Base-by-base conservation (phyloP, 2,888 invertebrate genomes). In the Polydrusus cervinus region DNA sequence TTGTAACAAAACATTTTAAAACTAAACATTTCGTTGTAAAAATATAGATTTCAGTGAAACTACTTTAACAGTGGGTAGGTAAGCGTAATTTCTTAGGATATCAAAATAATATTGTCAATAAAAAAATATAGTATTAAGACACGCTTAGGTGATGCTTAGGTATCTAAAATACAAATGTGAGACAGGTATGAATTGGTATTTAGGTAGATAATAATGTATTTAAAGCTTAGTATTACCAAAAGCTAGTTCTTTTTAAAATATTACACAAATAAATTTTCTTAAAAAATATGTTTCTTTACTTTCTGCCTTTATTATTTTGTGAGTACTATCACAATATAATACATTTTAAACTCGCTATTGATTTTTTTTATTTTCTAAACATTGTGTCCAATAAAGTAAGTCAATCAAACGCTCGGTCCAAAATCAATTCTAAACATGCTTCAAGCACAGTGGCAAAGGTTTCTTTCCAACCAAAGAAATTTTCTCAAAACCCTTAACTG, bases 141-240 rank as follows among this genome's bases (percentile, higher is more conserved):
- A 83, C 83, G 82, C 81, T 81, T 60, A 81, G 83, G 83, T 83
- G 82, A 83, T 82, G 82, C 81, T 78, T 73, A 73, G 49, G 70
- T 78, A 78, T 78, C 76, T 77, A 77, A 78, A 76, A 75, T 76
- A 71, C 47, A 66, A 70, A 70, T 34, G 40, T 75, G 75, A 72
- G 76, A 78, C 69, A 76, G 76, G 71, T 78, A 77, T 75, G 67
- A 53, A 66, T 74, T 55, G 38, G 57, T 68, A 65, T 71, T 47
- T 68, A 57, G 16, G 68, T 53, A 68, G 57, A 64, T 66, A 47
- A 62, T 62, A 69, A 70, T 61, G 45, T 53, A 53, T 77, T 82
- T 82, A 81, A 83, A 82, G 83, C 81, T 82, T 78, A 80, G 76
- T 78, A 73, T 80, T 81, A 82, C 81, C 82, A 81, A 74, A 81